Evolutionary conservation across 92 coral and sea anemone genomes (phyloP), one percentile per base, ranked within the genome.

Genomic region (Virgularia gustaviana): DNA sequence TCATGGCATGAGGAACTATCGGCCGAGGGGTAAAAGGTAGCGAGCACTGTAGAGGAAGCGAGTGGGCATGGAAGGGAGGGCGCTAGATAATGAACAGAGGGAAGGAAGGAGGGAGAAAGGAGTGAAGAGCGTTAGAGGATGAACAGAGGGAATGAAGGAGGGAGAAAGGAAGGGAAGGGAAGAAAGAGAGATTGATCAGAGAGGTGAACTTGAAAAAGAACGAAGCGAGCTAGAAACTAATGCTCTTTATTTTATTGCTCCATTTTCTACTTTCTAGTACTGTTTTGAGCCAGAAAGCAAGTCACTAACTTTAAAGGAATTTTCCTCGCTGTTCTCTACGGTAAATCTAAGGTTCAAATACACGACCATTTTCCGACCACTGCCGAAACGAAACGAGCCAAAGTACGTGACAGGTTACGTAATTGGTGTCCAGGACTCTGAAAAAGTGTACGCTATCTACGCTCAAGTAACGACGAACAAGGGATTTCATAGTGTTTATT

Each of bases 361-460:
- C 25, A 28, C 61, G 44, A 44, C 61, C 2, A 53, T 68, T 33
- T 54, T 47, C 36, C 34, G 60, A 30, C 75, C 75, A 32, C 35
- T 68, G 39, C 73, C 73, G 1, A 49, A 51, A 47, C 61, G 60
- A 13, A 7, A 20, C 11, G 61, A 68, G 11, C 16, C 42, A 24
- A 68, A n/a, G 24, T 49, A 68, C n/a, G 75, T 68, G n/a, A 68
- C 75, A 6, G 75, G 75, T 29, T 29, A 47, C 51, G 62, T 37
- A 9, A 4, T 68, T 2, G 75, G 60, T 10, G 34, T 68, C 10
- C 39, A 49, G 38, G 47, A 49, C 2, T 30, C 36, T 30, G 75
- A 61, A 4, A 0, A 31, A 6, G 45, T 54, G 13, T 68, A 68
- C 35, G 75, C 59, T n/a, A 7, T 68, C 9, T 68, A 68, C 25